Conservation (phyloP, 2,113 vertebrate genomes). For the Accipiter cooperii region DNA sequence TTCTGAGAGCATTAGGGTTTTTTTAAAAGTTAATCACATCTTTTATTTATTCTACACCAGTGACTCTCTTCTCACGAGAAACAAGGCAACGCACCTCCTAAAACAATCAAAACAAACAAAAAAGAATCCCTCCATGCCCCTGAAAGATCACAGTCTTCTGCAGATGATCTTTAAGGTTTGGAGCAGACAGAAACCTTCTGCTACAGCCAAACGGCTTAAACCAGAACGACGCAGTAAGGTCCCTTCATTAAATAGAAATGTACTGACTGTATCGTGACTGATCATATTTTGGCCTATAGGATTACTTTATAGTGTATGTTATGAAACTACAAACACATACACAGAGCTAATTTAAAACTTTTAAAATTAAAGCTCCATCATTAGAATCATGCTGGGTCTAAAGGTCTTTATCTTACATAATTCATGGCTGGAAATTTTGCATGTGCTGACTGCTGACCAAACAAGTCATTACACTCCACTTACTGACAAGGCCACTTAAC, state of each 20-base stretch:
- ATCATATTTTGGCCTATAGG: neutral
- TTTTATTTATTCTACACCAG: neutral
- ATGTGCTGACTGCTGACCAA: constrained; percentile 18
- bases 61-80: neutral
- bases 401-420: constrained; percentile 30
- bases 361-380: neutral
- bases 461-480: neutral
- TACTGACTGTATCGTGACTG: rapidly evolving
- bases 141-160: neutral
- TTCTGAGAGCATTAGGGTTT: neutral
- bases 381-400: neutral
- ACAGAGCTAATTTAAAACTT: neutral
- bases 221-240: neutral
- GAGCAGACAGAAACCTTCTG: neutral
- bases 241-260: rapidly evolving
- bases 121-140: neutral
- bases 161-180: neutral
- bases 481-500: neutral
- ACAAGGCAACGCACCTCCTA: rapidly evolving
- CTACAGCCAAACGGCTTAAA: neutral
- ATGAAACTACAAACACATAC: neutral
- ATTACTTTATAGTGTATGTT: neutral
- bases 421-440: neutral
- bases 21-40: neutral
- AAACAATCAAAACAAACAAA: neutral